phyloP scores from a whole-genome alignment of 2,888 invertebrate species.

The Sesamia inferens region DNA sequence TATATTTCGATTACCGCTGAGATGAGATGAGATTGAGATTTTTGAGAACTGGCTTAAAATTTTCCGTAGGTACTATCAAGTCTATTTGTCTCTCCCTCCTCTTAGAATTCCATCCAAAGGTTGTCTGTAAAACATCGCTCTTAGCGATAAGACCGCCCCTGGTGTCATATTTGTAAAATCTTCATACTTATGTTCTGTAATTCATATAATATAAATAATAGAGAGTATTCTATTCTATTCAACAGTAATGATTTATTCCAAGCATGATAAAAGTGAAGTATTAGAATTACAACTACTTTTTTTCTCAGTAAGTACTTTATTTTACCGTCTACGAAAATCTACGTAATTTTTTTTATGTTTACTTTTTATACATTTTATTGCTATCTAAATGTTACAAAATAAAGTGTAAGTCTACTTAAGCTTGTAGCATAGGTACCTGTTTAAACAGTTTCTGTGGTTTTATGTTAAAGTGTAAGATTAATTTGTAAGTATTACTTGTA shows the following conservation, averaged over 20 bases:
- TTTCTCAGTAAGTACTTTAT: not conserved
- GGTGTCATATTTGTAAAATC: too few species aligned
- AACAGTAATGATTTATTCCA: not conserved
- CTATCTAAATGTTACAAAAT: constrained; percentile 7
- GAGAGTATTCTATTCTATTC: too few species aligned
- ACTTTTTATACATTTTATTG: constrained; percentile 1
- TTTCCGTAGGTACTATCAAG: too few species aligned
- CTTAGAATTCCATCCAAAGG: too few species aligned
- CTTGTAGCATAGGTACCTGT: constrained; percentile 4
- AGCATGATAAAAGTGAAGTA: not conserved
- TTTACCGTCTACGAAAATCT: not conserved
- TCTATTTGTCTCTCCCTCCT: not conserved
- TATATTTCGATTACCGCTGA: too few species aligned
- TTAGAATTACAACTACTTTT: not conserved
- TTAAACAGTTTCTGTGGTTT: constrained; percentile 20
- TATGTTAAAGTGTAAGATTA: constrained; percentile 6
- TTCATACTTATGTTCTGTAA: too few species aligned
- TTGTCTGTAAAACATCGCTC: too few species aligned
- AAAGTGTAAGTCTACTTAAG: constrained; percentile 22
- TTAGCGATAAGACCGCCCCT: too few species aligned
- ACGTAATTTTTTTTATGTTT: constrained; percentile 4
- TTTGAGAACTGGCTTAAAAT: too few species aligned
- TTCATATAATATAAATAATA: too few species aligned
- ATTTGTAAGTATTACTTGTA: constrained; percentile 23
- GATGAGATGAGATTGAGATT: too few species aligned